These are phyloP conservation scores for Sapayoa aenigma DNA, from an alignment of 2,113 vertebrate genomes.

Conservation along the genomic window DNA sequence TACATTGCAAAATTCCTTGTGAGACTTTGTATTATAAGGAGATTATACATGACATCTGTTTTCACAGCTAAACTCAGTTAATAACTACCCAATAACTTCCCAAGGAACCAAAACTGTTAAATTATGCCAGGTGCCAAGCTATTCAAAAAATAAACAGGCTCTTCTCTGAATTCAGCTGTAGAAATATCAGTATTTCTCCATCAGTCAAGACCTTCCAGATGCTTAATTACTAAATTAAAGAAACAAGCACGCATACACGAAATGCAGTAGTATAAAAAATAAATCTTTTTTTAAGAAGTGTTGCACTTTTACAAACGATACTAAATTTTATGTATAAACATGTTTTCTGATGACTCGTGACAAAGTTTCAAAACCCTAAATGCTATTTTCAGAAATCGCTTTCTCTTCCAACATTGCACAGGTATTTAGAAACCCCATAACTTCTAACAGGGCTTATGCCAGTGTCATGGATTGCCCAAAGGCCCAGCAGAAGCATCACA, in stretches of 20 bases:
- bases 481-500: neutral
- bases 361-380: neutral
- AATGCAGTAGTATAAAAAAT: neutral
- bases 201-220: constrained; percentile 25
- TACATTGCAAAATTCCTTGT: neutral
- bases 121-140: constrained; percentile 8
- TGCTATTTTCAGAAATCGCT: neutral
- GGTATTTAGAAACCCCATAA: neutral
- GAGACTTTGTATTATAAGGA: neutral
- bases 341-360: neutral
- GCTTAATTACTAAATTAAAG: constrained; percentile 44
- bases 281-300: neutral
- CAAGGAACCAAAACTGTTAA: constrained; percentile 28
- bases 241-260: neutral
- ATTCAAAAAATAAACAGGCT: neutral
- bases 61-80: constrained; percentile 14
- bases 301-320: neutral
- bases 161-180: neutral
- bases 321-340: neutral
- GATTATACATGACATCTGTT: neutral
- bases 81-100: neutral
- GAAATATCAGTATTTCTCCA: neutral
- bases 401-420: neutral
- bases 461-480: neutral
- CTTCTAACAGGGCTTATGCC: neutral